Evolutionary conservation across 1,140 invertebrate species (phyloP).

Genomic region (Bombus ignitus): DNA sequence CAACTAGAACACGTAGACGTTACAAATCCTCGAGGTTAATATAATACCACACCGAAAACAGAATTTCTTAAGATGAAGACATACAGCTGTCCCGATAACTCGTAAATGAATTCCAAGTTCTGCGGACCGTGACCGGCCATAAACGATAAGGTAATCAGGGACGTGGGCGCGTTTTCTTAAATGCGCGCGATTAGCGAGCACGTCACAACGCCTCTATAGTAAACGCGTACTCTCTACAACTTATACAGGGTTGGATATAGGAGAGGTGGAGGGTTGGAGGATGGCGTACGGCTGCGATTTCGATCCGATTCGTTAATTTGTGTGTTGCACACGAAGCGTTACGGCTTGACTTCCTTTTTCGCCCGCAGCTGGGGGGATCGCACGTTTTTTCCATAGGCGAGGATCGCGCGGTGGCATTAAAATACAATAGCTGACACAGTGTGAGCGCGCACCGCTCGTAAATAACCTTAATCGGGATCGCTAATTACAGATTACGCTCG

Average conservation of each 20-base stretch:
- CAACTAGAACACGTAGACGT: too few relatives aligned
- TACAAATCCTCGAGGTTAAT: too few relatives aligned
- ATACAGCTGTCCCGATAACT: not conserved
- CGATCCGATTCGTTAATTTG: conserved; percentile 72
- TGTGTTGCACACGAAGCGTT: conserved; percentile 61
- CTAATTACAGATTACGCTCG: conserved; percentile 82
- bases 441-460: conserved; percentile 78
- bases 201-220: not conserved
- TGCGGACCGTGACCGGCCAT: conserved; percentile 18
- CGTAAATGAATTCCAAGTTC: conserved; percentile 14
- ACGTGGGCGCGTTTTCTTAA: conserved; percentile 27
- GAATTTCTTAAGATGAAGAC: not conserved
- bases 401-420: conserved; percentile 77
- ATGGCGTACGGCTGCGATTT: conserved; percentile 12
- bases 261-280: too few relatives aligned
- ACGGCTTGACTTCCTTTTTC: conserved; percentile 70
- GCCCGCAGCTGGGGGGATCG: conserved; percentile 46
- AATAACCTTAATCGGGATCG: conserved; percentile 83
- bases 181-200: conserved; percentile 27
- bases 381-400: conserved; percentile 58
- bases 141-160: conserved; percentile 26
- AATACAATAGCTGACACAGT: conserved; percentile 82
- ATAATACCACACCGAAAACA: not conserved
- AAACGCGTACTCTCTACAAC: too few relatives aligned
- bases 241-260: too few relatives aligned